Evolutionary conservation across 2,797 vertebrate species (phyloP).

Genomic region (Ambastaia sidthimunki): DNA sequence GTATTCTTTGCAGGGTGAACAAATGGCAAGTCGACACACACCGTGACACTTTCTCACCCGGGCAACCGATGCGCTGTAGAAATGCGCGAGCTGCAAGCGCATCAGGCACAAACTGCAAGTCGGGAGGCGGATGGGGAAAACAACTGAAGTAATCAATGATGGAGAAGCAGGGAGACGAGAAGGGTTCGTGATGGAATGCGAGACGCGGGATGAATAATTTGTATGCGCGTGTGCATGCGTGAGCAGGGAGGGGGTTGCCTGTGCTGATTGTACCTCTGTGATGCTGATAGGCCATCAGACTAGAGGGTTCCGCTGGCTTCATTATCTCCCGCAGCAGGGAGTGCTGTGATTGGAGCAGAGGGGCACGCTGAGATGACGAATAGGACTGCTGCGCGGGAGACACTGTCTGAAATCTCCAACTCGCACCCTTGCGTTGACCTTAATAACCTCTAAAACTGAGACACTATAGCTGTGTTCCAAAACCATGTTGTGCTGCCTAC

Average conservation of each 20-base stretch:
- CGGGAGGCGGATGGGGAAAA: slow-evolving; percentile 47
- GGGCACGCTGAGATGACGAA: slow-evolving; percentile 32
- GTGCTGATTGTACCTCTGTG: slow-evolving; percentile 54
- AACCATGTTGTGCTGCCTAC: not conserved
- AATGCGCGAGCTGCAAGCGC: slow-evolving; percentile 28
- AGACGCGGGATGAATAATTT: slow-evolving; percentile 56
- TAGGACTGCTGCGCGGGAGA: slow-evolving; percentile 31
- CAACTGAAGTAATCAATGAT: slow-evolving; percentile 54
- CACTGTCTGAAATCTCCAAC: slow-evolving; percentile 26
- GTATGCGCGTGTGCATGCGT: slow-evolving; percentile 34
- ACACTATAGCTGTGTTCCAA: not conserved
- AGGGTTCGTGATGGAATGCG: slow-evolving; percentile 34
- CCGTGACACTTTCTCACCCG: slow-evolving; percentile 20
- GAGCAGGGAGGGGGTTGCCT: slow-evolving; percentile 35
- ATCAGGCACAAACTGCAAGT: slow-evolving; percentile 25
- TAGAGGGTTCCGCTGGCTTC: slow-evolving; percentile 54
- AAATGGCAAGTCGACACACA: slow-evolving; percentile 18
- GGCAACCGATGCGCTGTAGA: slow-evolving; percentile 25
- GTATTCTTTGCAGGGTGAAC: slow-evolving; percentile 24
- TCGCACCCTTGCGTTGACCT: slow-evolving; percentile 19
- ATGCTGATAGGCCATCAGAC: slow-evolving; percentile 52
- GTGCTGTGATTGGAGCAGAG: slow-evolving; percentile 45
- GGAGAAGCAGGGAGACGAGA: slow-evolving; percentile 28
- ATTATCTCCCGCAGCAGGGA: slow-evolving; percentile 55
- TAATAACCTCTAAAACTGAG: slow-evolving; percentile 20